Percentiles rank a stretch among this genome's conserved stretches.
phyloP scores from a whole-genome alignment of 2,113 vertebrate species.

The Upupa epops region DNA sequence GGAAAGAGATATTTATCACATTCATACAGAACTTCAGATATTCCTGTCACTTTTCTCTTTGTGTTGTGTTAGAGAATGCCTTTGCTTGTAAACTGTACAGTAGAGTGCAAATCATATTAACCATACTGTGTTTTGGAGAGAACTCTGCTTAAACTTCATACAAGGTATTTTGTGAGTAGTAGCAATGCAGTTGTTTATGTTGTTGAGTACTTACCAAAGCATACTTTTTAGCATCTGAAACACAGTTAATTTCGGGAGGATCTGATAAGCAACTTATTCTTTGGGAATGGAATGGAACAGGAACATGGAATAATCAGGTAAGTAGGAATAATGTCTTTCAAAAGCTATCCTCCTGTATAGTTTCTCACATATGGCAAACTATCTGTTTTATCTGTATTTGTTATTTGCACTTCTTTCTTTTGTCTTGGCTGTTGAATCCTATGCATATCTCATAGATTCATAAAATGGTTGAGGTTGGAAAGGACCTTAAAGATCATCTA shows the following conservation, averaged over 20 bases:
- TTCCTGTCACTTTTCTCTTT: neutral
- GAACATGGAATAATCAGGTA: constrained; percentile 80
- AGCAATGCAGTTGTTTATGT: neutral
- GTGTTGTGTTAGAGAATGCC: neutral
- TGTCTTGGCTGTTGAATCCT: neutral
- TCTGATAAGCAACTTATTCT: constrained; percentile 89
- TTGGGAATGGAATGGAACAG: constrained; percentile 75
- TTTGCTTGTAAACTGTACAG: neutral
- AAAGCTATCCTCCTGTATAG: neutral
- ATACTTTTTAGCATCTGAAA: constrained; percentile 78
- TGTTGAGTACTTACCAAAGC: neutral
- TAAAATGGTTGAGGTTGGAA: too few relatives aligned
- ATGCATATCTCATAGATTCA: rapidly evolving
- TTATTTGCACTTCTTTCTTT: neutral
- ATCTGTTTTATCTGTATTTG: neutral
- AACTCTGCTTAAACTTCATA: neutral
- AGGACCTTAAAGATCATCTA: too few relatives aligned
- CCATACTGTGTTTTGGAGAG: neutral
- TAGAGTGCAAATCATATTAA: neutral
- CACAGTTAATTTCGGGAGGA: constrained; percentile 88
- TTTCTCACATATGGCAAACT: neutral
- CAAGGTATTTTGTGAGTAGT: neutral
- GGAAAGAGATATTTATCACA: neutral
- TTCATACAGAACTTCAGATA: neutral
- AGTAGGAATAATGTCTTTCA: neutral